Percentiles rank a stretch among this genome's conserved stretches.
These are phyloP conservation scores for Drosophila eohydei DNA, from an alignment of 2,888 invertebrate genomes.

Conservation along the genomic window DNA sequence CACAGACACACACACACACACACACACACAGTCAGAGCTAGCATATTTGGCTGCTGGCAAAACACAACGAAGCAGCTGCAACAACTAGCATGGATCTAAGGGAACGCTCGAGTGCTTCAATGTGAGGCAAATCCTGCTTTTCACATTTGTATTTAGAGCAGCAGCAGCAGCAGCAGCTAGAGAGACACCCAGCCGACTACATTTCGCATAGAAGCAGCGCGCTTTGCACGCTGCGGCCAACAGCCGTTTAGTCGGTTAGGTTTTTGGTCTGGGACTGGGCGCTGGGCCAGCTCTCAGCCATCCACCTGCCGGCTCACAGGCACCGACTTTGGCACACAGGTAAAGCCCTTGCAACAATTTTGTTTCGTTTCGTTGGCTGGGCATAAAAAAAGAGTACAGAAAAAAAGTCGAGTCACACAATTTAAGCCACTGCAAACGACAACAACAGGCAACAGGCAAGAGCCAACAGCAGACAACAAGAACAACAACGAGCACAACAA, in stretches of 20 bases:
- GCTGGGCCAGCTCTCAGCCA: conserved; percentile 12
- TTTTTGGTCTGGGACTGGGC: conserved; percentile 5
- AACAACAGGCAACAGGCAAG: conserved; percentile 21
- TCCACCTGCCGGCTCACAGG: conserved; percentile 23
- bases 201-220: neutral
- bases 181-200: conserved; percentile 13
- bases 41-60: conserved; percentile 53
- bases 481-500: conserved; percentile 31
- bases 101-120: conserved; percentile 40
- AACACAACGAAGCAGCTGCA: conserved; percentile 34
- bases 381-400: conserved; percentile 14
- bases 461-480: conserved; percentile 14
- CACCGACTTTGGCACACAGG: conserved; percentile 36
- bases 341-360: conserved; percentile 53
- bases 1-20: conserved; percentile 8
- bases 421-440: conserved; percentile 38
- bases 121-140: conserved; percentile 58
- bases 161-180: neutral
- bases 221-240: conserved; percentile 39
- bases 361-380: conserved; percentile 26
- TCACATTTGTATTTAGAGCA: conserved; percentile 68
- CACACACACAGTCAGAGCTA: conserved; percentile 11
- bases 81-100: conserved; percentile 22
- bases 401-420: conserved; percentile 51
- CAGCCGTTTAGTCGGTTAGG: conserved; percentile 43